phyloP scores from a whole-genome alignment of 2,113 vertebrate genomes.

The Scytalopus superciliaris region DNA sequence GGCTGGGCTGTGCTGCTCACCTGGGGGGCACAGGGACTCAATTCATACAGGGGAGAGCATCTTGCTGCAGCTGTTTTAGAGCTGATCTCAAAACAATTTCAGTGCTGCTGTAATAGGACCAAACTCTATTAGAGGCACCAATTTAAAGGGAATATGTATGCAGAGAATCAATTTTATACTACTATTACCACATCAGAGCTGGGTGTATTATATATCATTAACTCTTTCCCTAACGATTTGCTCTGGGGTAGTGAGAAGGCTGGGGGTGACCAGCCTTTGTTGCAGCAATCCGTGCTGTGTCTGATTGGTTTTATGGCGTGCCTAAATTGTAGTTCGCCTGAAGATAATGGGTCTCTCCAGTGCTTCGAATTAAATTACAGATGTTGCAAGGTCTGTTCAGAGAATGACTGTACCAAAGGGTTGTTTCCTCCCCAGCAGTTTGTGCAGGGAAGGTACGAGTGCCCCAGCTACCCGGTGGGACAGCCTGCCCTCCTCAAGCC shows the following conservation, averaged over 20 bases:
- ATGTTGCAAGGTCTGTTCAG: conserved; percentile 44
- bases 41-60: not conserved
- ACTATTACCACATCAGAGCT: not conserved
- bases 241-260: not conserved
- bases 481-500: not conserved
- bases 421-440: not conserved
- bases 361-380: conserved; percentile 54
- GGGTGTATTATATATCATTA: not conserved
- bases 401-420: not conserved
- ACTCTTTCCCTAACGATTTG: not conserved
- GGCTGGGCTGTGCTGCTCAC: not conserved
- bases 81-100: not conserved
- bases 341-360: conserved; percentile 45
- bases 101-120: not conserved
- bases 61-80: not conserved
- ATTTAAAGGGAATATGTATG: not conserved
- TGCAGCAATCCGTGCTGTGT: not conserved
- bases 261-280: not conserved
- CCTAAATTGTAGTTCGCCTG: not conserved
- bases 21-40: not conserved
- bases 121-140: not conserved
- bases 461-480: not conserved
- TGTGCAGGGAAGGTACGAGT: not conserved
- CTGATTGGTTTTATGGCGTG: conserved; percentile 42
- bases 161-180: not conserved